phyloP scores from a whole-genome alignment of 2,888 invertebrate genomes.

The Yponomeuta cagnagella region DNA sequence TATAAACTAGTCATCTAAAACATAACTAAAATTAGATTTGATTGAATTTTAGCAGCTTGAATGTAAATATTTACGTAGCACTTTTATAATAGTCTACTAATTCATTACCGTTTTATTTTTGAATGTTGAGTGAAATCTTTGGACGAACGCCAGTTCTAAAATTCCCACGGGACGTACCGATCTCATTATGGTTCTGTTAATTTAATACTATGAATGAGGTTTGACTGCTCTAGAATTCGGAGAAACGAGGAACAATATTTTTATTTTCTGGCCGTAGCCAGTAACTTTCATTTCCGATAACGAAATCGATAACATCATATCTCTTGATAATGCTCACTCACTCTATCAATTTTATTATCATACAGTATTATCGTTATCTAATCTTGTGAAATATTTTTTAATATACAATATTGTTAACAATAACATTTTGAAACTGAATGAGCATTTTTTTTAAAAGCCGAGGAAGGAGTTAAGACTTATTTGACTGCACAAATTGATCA shows the following conservation, averaged over 20 bases:
- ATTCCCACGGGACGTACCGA: background rate
- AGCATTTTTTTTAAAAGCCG: too few species aligned
- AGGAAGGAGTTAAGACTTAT: too few species aligned
- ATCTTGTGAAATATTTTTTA: background rate
- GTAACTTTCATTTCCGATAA: background rate
- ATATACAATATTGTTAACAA: background rate
- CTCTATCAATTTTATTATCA: too few species aligned
- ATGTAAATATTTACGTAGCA: slow-evolving; percentile 1
- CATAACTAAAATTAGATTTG: background rate
- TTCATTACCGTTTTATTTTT: background rate
- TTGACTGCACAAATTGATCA: too few species aligned
- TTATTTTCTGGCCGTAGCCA: background rate
- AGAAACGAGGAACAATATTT: background rate
- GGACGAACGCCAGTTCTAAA: background rate
- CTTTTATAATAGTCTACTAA: background rate
- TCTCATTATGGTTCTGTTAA: background rate
- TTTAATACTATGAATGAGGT: background rate
- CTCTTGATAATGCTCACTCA: background rate
- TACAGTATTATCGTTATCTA: background rate
- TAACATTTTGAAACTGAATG: too few species aligned
- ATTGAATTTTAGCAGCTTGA: too few species aligned
- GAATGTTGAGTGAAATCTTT: background rate
- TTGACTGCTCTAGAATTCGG: background rate
- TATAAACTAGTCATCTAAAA: too few species aligned
- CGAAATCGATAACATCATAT: background rate